These are phyloP conservation scores for Artemia sp. DNA, from an alignment of 2,888 invertebrate genomes.

Conservation along the genomic window DNA sequence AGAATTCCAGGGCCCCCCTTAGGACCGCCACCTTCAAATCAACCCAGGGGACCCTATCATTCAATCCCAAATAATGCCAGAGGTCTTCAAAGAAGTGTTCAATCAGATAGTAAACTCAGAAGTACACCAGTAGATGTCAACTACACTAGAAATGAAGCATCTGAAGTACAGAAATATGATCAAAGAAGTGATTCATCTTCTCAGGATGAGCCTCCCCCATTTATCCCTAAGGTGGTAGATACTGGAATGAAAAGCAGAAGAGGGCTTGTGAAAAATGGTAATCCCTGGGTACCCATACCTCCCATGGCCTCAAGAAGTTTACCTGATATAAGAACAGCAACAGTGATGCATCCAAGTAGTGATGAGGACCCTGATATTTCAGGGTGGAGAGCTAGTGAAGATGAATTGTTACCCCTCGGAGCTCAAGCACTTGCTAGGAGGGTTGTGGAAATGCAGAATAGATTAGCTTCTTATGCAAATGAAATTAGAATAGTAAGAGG, in stretches of 20 bases:
- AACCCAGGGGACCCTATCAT: neutral
- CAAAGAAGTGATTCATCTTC: slow-evolving; percentile 5
- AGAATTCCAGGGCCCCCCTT: neutral
- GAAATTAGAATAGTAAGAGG: neutral
- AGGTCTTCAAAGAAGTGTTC: slow-evolving; percentile 1
- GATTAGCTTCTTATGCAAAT: slow-evolving; percentile 24
- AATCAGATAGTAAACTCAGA: slow-evolving; percentile 5
- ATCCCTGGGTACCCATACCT: slow-evolving; percentile 3
- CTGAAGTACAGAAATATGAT: slow-evolving; percentile 5
- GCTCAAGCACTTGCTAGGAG: slow-evolving; percentile 19
- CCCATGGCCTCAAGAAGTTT: neutral
- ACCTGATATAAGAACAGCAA: slow-evolving; percentile 6
- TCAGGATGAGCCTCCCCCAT: neutral
- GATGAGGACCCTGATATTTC: slow-evolving; percentile 2
- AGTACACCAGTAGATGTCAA: slow-evolving; percentile 9
- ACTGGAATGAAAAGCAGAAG: slow-evolving; percentile 10
- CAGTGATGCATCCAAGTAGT: neutral
- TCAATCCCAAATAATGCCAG: neutral
- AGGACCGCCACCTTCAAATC: neutral
- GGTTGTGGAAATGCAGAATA: slow-evolving; percentile 18
- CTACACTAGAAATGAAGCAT: neutral
- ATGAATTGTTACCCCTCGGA: slow-evolving; percentile 23
- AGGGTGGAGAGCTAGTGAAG: slow-evolving; percentile 26
- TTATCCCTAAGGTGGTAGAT: neutral
- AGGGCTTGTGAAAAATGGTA: slow-evolving; percentile 5